phyloP scores from a whole-genome alignment of 2,888 invertebrate genomes.

The Phorcus lineatus region DNA sequence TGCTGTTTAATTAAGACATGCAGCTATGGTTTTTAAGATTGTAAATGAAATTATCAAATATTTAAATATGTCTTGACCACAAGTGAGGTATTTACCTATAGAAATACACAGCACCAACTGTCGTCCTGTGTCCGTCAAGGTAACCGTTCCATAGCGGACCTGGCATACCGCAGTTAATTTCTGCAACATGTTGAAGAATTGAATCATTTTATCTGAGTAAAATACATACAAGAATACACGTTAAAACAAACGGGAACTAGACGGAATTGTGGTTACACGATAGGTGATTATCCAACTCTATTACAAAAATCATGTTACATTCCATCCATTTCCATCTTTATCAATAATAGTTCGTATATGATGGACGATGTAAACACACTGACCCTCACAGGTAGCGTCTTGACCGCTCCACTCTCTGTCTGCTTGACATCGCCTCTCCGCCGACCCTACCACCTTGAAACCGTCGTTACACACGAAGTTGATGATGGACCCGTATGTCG shows the following conservation, averaged over 20 bases:
- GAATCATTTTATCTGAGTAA: no score
- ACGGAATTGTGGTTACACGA: no score
- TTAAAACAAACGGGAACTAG: no score
- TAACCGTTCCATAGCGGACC: slow-evolving; percentile 97
- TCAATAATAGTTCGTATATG: not conserved
- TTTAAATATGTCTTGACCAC: not conserved
- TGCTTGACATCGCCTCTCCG: slow-evolving; percentile 92
- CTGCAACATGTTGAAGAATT: slow-evolving; percentile 77
- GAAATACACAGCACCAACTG: slow-evolving; percentile 92
- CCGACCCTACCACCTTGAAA: slow-evolving; percentile 91
- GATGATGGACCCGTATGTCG: slow-evolving; percentile 95
- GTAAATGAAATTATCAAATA: no score
- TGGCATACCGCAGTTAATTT: slow-evolving; percentile 97
- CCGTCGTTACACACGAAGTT: slow-evolving; percentile 97
- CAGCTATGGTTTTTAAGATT: no score
- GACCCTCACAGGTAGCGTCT: slow-evolving; percentile 94
- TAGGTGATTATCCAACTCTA: no score
- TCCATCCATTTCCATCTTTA: no score
- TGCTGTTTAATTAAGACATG: no score
- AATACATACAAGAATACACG: no score
- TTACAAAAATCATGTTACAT: no score
- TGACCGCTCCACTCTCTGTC: slow-evolving; percentile 96
- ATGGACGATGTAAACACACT: not conserved
- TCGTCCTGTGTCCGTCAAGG: slow-evolving; percentile 86
- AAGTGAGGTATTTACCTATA: slow-evolving; percentile 80